Evolutionary conservation across 2,888 invertebrate genomes (phyloP).

Genomic region (Drosophila fulvimacula): DNA sequence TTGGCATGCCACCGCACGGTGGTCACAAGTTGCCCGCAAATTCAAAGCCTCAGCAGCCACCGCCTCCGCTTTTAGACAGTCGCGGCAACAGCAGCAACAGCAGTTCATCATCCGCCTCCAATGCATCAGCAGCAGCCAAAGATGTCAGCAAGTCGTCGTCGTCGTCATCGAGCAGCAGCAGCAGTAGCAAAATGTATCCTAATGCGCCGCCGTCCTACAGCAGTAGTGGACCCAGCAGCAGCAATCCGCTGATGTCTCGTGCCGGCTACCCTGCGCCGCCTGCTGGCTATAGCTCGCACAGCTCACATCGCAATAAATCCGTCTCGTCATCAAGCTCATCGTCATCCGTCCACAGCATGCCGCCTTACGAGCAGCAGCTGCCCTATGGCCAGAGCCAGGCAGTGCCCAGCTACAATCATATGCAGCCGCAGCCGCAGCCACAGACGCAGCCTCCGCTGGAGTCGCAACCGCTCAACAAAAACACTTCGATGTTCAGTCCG

Average conservation of each 20-base stretch:
- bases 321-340: constrained; percentile 63
- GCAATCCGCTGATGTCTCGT: constrained; percentile 58
- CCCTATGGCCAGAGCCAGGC: constrained; percentile 65
- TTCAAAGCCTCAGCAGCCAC: constrained; percentile 62
- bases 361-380: constrained; percentile 68
- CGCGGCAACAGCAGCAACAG: constrained; percentile 26
- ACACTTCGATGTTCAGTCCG: constrained; percentile 84
- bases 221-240: constrained; percentile 43
- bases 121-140: constrained; percentile 56
- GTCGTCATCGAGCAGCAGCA: constrained; percentile 39
- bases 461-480: constrained; percentile 48
- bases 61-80: constrained; percentile 39
- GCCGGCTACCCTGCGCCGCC: constrained; percentile 51
- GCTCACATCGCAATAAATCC: constrained; percentile 72
- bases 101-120: constrained; percentile 53
- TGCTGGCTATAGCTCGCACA: constrained; percentile 50
- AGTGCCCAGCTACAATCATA: constrained; percentile 60
- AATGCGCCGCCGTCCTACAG: constrained; percentile 56
- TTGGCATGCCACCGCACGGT: constrained; percentile 59
- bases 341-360: constrained; percentile 76
- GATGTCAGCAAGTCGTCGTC: constrained; percentile 51
- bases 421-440: constrained; percentile 42
- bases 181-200: constrained; percentile 73
- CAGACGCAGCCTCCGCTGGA: constrained; percentile 44
- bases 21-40: constrained; percentile 73